Evolutionary conservation across 2,888 invertebrate species (phyloP).

Genomic region (Pristionchus maxplancki): DNA sequence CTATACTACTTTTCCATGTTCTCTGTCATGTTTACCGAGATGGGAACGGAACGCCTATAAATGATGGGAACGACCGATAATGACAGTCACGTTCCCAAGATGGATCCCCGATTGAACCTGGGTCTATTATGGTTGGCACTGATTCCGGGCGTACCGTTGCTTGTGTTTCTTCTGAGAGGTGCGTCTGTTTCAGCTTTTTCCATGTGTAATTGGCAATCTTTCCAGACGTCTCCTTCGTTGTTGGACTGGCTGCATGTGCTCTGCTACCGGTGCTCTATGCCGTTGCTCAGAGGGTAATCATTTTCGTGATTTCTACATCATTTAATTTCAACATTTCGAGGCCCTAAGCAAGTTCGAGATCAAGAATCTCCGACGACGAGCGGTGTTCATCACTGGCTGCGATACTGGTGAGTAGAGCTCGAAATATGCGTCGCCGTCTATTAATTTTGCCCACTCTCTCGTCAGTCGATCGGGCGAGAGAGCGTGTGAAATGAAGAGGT

Average conservation of each 20-base stretch:
- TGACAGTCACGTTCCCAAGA: neutral
- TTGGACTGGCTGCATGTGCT: neutral
- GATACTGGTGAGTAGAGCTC: constrained; percentile 33
- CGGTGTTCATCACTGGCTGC: constrained; percentile 43
- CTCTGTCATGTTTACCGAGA: too few species aligned
- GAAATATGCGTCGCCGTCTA: too few species aligned
- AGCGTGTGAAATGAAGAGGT: too few species aligned
- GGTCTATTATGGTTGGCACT: neutral
- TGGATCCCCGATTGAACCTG: neutral
- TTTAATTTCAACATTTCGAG: neutral
- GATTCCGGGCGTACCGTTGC: neutral
- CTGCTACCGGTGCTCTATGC: neutral
- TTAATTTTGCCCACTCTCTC: too few species aligned
- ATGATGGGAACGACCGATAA: too few species aligned
- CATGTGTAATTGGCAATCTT: neutral
- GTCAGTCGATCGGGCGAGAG: too few species aligned
- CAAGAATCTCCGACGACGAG: neutral
- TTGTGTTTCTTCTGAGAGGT: neutral
- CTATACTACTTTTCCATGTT: too few species aligned
- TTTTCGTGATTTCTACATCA: neutral
- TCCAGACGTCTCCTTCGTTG: neutral
- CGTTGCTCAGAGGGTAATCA: neutral
- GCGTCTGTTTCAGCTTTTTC: neutral
- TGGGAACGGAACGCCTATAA: too few species aligned
- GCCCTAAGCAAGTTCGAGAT: neutral